These are phyloP conservation scores for Lycopodina hypogea DNA, from an alignment of 37 sponge, comb jelly and placozoan species.

Conservation along the genomic window DNA sequence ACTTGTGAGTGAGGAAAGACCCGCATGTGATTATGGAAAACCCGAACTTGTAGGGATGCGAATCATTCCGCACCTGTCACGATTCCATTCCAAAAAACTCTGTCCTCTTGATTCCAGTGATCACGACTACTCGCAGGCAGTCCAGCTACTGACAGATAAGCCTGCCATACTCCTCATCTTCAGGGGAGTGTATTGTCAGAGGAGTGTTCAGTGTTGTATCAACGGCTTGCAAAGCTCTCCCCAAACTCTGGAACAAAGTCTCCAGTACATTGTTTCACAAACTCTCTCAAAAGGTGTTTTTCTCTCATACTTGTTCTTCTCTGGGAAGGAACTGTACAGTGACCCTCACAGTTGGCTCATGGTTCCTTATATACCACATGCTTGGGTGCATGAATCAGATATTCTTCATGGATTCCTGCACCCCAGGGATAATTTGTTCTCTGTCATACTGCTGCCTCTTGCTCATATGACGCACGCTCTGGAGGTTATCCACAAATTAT, in stretches of 20 bases:
- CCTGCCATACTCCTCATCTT: constrained; percentile 39
- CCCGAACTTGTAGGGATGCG: constrained; percentile 74
- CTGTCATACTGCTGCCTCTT: constrained; percentile 21
- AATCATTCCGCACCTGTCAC: constrained; percentile 37
- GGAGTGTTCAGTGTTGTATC: constrained; percentile 7
- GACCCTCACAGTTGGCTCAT: constrained; percentile 30
- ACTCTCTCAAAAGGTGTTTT: constrained; percentile 27
- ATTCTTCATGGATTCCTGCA: constrained; percentile 19
- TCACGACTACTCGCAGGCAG: constrained; percentile 10
- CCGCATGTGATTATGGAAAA: background rate
- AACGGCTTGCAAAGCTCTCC: background rate
- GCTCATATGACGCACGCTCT: constrained; percentile 15
- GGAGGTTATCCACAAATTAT: constrained; percentile 49
- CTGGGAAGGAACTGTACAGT: constrained; percentile 64
- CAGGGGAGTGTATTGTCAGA: constrained; percentile 36
- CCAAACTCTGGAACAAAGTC: constrained; percentile 1
- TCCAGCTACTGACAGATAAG: constrained; percentile 37
- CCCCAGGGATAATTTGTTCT: constrained; percentile 9
- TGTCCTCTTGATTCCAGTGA: constrained; percentile 14
- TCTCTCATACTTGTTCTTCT: constrained; percentile 44
- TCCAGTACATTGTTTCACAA: constrained; percentile 16
- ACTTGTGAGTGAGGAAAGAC: background rate
- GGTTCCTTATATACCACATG: constrained; percentile 28
- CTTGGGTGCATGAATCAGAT: constrained; percentile 41
- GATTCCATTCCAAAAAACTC: constrained; percentile 69